Evolutionary conservation across 2,113 vertebrate species (phyloP).

Genomic region (Hippocampus barbouri): DNA sequence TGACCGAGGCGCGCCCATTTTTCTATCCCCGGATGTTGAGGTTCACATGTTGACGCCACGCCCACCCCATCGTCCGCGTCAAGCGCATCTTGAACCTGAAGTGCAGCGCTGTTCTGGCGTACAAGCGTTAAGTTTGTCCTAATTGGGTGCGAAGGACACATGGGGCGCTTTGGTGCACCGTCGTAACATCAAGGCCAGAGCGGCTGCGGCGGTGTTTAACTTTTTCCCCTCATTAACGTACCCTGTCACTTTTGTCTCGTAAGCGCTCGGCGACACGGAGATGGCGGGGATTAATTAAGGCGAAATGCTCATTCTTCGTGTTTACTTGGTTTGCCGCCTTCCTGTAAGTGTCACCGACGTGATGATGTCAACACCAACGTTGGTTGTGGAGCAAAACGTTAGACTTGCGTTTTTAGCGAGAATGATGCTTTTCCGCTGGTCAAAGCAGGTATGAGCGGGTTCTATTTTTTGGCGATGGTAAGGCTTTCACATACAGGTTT

Average conservation of each 20-base stretch:
- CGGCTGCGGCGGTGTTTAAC: not conserved
- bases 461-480: too few species aligned
- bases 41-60: not conserved
- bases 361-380: not conserved
- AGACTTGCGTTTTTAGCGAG: not conserved
- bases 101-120: not conserved
- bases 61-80: not conserved
- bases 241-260: not conserved
- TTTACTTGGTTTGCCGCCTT: not conserved
- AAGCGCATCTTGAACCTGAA: not conserved
- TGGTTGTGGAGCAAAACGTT: not conserved
- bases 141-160: constrained; percentile 9
- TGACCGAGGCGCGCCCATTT: too few species aligned
- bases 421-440: too few species aligned
- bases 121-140: not conserved
- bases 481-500: too few species aligned
- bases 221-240: constrained; percentile 4
- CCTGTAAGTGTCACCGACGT: not conserved
- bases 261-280: not conserved
- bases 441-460: too few species aligned
- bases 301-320: not conserved
- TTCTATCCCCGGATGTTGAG: too few species aligned
- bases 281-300: not conserved
- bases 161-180: constrained; percentile 2
- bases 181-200: not conserved